Evolutionary conservation across 2,113 vertebrate genomes (phyloP), one percentile per base, ranked within the genome.

Genomic region (Notechis scutatus): DNA sequence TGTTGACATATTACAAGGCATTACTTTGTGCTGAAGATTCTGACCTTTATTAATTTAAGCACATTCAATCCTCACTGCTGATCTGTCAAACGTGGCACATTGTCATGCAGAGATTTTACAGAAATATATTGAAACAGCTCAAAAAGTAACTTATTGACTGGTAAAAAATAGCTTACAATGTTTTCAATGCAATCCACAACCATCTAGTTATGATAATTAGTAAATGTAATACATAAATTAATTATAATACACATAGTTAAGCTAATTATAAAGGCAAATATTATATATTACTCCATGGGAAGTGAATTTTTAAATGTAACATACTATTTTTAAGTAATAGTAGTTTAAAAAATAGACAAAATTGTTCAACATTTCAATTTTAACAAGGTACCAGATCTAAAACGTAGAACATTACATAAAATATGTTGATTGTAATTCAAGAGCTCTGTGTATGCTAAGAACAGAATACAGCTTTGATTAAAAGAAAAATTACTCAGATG

Each of bases 1-100:
- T 95, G 94, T 95, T 97, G 93, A 87, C 89, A 94, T 93, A 94
- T 94, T 95, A 96, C 92, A 47, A 93, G 95, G 92, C 96, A 96
- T 94, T 97, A 95, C 93, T 91, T 96, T 95, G 95, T 96, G 94
- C 93, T 98, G 97, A 97, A n/a, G 93, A 97, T 96, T 96, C 92
- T 98, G 97, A 98, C 98, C 97, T 98, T 98, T 98, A 98, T 98
- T 97, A 98, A 98, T 98, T 97, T 98, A 97, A 96, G 95, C 91
- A 97, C 96, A 90, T 91, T 96, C 96, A 94, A 90, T 96, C 97
- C 96, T 96, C 95, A 94, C 96, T 88, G 95, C 96, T 95, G 96
- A 97, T 97, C 96, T 97, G 98, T 97, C 97, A 97, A 92, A 96
- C 94, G 91, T 96, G 97, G 97, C 97, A 97, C 91, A 93, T 94